Base-by-base conservation (phyloP, 2,797 vertebrate genomes). In the Notolabrus celidotus region DNA sequence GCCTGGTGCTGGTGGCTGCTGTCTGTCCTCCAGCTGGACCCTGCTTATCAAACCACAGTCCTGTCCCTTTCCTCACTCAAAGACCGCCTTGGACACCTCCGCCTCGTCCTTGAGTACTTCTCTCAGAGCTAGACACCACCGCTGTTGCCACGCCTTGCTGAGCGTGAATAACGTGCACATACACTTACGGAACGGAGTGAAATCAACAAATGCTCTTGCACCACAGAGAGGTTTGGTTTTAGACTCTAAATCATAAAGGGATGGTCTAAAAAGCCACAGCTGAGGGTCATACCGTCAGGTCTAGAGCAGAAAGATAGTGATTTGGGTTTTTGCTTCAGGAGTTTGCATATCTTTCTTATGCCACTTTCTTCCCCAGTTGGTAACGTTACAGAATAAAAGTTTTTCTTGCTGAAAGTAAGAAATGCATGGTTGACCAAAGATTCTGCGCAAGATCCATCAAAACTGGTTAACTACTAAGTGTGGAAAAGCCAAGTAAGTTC, bases 1-100 rank as follows among this genome's bases (percentile, higher is more conserved):
- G 86, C 83, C 0, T 98, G 97, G 97, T 97, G 96, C 86, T 98
- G 97, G 97, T 98, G 97, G 96, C 92, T 97, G 67, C 87, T 97
- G 57, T 97, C 96, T 17, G 92, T 96, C 39, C 92, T 98, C 57
- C 96, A 96, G 72, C 92, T 97, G 54, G 96, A 97, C 60, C 93
- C 95, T 0, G 91, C 93, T 66, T 95, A 95, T 85, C 96, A 98
- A 84, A 95, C 95, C 76, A 94, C 77, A 1, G 91, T 98, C 56
- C 88, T 98, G 59, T 97, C 96, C 31, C 92, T 93, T 81, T 94
- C 90, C 1, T 96, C 96, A 0, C 94, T 97, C 77, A 95, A 92
- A 2, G 92, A 95, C 57, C 94, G 97, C 6, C 88, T 97, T 34
- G 86, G 86, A 67, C 96, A 97, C 84, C 89, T 97, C 68, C 95